Evolutionary conservation across 2,797 vertebrate genomes (phyloP).

Genomic region (Catamblyrhynchus diadema): DNA sequence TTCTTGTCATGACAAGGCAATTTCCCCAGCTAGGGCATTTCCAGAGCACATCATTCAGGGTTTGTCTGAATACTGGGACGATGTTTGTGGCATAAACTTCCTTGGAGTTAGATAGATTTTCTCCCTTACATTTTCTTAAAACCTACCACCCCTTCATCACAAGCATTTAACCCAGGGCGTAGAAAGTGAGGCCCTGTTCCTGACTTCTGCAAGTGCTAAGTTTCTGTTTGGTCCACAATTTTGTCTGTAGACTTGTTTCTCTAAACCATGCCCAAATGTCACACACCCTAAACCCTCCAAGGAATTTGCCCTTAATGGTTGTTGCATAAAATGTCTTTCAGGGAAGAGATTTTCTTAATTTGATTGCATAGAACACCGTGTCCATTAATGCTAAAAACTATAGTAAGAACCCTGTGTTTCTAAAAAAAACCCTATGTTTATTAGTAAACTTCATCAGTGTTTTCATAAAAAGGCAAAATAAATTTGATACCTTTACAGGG

Average conservation of each 20-base stretch:
- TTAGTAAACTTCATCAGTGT: background rate
- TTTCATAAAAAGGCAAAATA: background rate
- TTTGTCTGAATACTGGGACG: background rate
- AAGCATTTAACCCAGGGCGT: background rate
- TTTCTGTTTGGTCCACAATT: background rate
- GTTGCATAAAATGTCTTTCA: background rate
- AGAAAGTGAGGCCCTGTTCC: background rate
- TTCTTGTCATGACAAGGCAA: background rate
- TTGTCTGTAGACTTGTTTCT: background rate
- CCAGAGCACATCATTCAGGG: background rate
- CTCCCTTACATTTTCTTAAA: background rate
- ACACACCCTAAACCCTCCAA: background rate
- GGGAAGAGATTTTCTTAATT: background rate
- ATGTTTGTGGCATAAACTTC: background rate
- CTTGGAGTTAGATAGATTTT: background rate
- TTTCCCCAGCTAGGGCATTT: background rate
- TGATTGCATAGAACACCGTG: background rate
- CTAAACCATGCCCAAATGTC: background rate
- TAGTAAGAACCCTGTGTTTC: background rate
- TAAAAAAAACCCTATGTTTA: background rate
- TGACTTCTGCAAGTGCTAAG: background rate
- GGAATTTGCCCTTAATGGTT: background rate
- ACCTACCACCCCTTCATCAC: background rate
- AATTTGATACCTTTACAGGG: background rate
- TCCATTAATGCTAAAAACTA: background rate